Evolutionary conservation across 2,113 vertebrate genomes (phyloP), one percentile per base, ranked within the genome.

Genomic region (Elaphurus davidianus): DNA sequence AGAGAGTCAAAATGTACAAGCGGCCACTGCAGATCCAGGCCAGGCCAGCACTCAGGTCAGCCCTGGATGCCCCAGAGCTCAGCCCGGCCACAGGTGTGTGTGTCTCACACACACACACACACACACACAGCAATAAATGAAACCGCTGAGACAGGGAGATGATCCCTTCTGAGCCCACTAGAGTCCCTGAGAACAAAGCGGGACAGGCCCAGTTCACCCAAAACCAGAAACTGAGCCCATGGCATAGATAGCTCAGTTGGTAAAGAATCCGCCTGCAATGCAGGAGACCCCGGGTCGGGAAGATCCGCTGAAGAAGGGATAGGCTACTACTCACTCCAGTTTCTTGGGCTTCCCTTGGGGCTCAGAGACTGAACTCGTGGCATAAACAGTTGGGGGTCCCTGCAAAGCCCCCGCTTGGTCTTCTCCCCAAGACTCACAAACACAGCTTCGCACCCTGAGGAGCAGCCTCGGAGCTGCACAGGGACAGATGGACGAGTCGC

Each of bases 341-440:
- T 40, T 71, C 19, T 23, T 12, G n/a, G n/a, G n/a, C 10, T 71
- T 71, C 67, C 67, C 36, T 71, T 23, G 10, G 36, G 67, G 67
- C 67, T 71, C 67, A 71, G n/a, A 71, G 67, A 71, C 10, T 2
- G 47, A 14, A 1, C 25, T 27, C 9, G 0, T 19, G 3, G 67
- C 40, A 3, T 30, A 19, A 23, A 7, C 43, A 3, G 2, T 40
- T 14, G 30, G 8, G 62, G 5, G 6, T 1, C 89, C 47, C 3
- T 9, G 7, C 6, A 3, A 2, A 62, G 47, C 14, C 28, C 28
- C 45, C 0, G 0, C 5, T 8, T 27, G 12, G 3, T 36, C 43
- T 76, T 50, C 64, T 23, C 15, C 33, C 90, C 1, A 40, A 4
- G 10, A 55, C 21, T 57, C 43, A 45, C 27, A 6, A 16, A 23